Conservation (phyloP, 1,140 invertebrate species). For the Polyergus mexicanus region DNA sequence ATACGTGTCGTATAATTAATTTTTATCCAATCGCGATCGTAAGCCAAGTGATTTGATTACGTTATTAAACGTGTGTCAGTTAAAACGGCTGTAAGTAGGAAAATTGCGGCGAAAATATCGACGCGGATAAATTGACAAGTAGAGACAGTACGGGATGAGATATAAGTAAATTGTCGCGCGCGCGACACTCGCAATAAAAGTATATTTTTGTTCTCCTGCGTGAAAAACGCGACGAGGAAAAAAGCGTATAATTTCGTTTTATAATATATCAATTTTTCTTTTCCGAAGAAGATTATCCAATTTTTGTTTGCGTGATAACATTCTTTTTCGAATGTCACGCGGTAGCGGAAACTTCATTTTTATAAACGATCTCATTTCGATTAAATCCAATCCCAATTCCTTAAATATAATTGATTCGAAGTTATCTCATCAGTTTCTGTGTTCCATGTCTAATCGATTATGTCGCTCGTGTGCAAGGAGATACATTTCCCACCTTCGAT, state of each 20-base stretch:
- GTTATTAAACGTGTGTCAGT: constrained; percentile 66
- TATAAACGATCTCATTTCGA: constrained; percentile 37
- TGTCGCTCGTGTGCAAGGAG: constrained; percentile 5
- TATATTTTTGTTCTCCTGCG: constrained; percentile 23
- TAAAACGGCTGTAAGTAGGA: constrained; percentile 68
- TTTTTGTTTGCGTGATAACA: constrained; percentile 1
- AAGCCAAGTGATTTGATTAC: constrained; percentile 68
- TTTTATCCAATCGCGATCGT: constrained; percentile 62
- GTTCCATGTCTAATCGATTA: constrained; percentile 55
- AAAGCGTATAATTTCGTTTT: constrained; percentile 35
- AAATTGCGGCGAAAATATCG: constrained; percentile 62
- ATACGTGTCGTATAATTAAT: constrained; percentile 71
- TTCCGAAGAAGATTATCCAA: not conserved
- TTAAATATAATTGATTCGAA: constrained; percentile 27
- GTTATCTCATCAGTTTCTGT: constrained; percentile 34
- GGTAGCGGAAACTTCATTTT: not conserved
- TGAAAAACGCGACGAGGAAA: constrained; percentile 28
- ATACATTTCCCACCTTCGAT: constrained; percentile 23
- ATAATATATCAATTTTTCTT: not conserved
- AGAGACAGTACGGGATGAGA: constrained; percentile 48
- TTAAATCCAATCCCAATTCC: constrained; percentile 32
- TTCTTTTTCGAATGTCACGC: not conserved
- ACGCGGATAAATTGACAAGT: constrained; percentile 60
- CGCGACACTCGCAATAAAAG: constrained; percentile 13
- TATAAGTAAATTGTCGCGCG: constrained; percentile 54